Evolutionary conservation across 2,888 invertebrate species (phyloP), one percentile per base, ranked within the genome.

Genomic region (Ophion costatus): DNA sequence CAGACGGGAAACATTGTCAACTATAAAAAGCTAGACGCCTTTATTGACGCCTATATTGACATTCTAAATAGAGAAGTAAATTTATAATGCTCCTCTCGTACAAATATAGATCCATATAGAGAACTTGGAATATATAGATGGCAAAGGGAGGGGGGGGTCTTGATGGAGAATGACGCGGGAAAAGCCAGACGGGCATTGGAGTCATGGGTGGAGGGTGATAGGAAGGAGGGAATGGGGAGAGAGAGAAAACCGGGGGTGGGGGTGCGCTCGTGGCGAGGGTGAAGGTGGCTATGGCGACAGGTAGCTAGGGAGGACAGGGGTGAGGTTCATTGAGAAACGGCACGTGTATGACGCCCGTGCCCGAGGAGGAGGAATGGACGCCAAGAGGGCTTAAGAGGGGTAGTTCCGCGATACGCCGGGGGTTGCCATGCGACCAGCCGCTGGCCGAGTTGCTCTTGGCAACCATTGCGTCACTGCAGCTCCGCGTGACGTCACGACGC

Each of bases 381-480:
- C 10, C 45, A 1, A 17, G 71, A 20, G 29, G 74, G 78, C 82
- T 38, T 51, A 61, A 70, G 29, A 78, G 24, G 74, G 66, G 85
- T 66, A 64, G 74, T 71, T 51, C 4, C 24, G 71, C 33, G 64
- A 77, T 82, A 75, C 81, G 87, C 80, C 88, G 87, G 90, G 91
- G 90, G 92, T 92, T 92, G 91, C 92, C 90, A 88, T 87, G 91
- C 90, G 87, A 92, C 90, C 89, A 86, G 77, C 90, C 88, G 88
- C 88, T 87, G 83, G 88, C 88, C 78, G 86, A 89, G 91, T 92
- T 92, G 90, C 92, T 91, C 91, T 88, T 91, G 90, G 89, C 90
- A 91, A 92, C 92, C 89, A 88, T 92, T 92, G 92, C 92, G 92
- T 92, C 92, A 92, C 91, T 92, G 92, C 91, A 90, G 91, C 91